Evolutionary conservation across 2,797 vertebrate genomes (phyloP).

Genomic region (Buphagus erythrorhynchus): DNA sequence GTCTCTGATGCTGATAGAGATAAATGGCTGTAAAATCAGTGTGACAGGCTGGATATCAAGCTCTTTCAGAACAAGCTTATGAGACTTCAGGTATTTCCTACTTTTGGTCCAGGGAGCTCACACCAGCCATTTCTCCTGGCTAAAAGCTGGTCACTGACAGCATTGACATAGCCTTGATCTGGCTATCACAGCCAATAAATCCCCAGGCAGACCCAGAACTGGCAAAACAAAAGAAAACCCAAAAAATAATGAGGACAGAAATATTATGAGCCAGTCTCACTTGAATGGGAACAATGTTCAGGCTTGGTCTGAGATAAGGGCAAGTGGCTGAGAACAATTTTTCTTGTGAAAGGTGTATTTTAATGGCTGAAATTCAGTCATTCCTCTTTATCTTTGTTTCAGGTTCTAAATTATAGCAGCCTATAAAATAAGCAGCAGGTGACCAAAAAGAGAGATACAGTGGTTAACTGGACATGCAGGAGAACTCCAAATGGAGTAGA

Average conservation of each 20-base stretch:
- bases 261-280: background rate
- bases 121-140: background rate
- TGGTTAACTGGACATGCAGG: background rate
- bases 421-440: conserved; percentile 9
- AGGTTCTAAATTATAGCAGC: background rate
- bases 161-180: background rate
- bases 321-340: background rate
- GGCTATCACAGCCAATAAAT: background rate
- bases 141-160: background rate
- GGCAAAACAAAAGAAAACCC: background rate
- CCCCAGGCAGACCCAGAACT: background rate
- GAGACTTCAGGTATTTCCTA: background rate
- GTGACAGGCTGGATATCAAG: background rate
- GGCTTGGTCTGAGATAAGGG: conserved; percentile 13
- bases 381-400: conserved; percentile 15
- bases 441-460: background rate
- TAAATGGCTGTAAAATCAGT: background rate
- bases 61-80: background rate
- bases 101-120: background rate
- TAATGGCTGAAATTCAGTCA: background rate
- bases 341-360: background rate
- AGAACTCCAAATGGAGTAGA: background rate
- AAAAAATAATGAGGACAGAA: background rate
- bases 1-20: background rate
- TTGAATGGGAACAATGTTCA: background rate